phyloP scores from a whole-genome alignment of 1,140 invertebrate genomes.

The Saccostrea echinata region DNA sequence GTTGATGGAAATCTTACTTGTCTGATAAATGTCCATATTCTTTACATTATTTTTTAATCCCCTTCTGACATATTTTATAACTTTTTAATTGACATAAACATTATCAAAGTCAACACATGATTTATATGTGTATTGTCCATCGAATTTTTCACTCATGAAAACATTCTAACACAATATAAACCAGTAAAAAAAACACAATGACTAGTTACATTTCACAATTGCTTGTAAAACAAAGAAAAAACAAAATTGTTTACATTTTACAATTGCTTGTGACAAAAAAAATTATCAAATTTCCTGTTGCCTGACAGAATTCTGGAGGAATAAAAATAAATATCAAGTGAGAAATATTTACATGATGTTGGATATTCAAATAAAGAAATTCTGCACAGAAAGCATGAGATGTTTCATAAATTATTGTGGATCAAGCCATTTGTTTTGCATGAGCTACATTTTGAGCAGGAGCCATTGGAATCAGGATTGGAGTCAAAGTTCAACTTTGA shows the following conservation, averaged over 20 bases:
- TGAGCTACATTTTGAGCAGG: slow-evolving; percentile 1
- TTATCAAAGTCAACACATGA: not conserved
- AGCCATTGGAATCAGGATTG: not conserved
- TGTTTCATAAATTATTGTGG: not conserved
- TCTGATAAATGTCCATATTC: not conserved
- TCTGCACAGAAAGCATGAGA: not conserved
- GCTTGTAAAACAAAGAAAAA: not conserved
- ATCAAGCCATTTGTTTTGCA: not conserved
- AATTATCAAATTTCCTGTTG: slow-evolving; percentile 19
- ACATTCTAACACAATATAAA: not conserved
- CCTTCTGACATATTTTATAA: no score
- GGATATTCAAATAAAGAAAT: not conserved
- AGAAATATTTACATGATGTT: not conserved
- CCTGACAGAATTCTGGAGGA: not conserved
- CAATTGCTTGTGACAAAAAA: not conserved
- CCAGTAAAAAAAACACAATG: not conserved
- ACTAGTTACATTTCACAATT: slow-evolving; percentile 8
- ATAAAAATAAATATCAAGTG: slow-evolving; percentile 19
- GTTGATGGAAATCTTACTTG: not conserved
- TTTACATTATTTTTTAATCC: not conserved
- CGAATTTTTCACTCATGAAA: not conserved
- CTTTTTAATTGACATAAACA: no score
- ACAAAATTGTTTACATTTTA: not conserved
- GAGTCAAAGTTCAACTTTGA: not conserved
- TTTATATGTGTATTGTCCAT: not conserved